A percentile compares a stretch with the other conserved stretches of the same genome.
phyloP scores from a whole-genome alignment of 1,140 invertebrate genomes.

The Drosophila tropicalis region DNA sequence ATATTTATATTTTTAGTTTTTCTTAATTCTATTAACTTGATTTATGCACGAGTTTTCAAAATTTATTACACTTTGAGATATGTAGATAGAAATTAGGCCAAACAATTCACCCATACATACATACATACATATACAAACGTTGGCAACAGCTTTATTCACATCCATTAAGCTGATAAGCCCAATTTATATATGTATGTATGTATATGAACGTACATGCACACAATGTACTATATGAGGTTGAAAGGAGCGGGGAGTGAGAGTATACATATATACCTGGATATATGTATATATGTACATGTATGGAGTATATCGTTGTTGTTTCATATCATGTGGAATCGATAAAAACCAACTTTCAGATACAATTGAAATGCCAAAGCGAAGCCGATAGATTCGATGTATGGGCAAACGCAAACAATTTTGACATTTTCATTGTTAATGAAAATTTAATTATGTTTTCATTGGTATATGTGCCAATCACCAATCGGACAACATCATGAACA shows the following conservation, averaged over 20 bases:
- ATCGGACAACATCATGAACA: too few species aligned
- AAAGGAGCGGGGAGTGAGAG: too few species aligned
- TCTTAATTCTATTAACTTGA: constrained; percentile 11
- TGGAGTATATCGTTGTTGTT: neutral
- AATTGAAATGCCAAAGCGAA: constrained; percentile 49
- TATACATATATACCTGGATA: constrained; percentile 1
- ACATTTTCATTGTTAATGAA: constrained; percentile 80
- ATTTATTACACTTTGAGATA: constrained; percentile 43
- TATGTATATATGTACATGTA: too few species aligned
- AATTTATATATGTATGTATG: constrained; percentile 35
- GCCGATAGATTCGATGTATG: constrained; percentile 7
- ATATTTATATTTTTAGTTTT: constrained; percentile 48
- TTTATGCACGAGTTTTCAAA: constrained; percentile 28
- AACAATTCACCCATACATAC: constrained; percentile 34
- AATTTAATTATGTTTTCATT: constrained; percentile 75
- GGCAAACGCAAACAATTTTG: constrained; percentile 56
- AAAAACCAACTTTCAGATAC: constrained; percentile 26
- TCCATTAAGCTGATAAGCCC: constrained; percentile 44
- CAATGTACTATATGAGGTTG: neutral
- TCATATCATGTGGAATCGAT: constrained; percentile 49
- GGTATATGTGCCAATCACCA: constrained; percentile 31
- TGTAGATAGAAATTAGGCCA: constrained; percentile 28
- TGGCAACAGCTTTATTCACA: constrained; percentile 39
- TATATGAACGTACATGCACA: constrained; percentile 4
- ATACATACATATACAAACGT: constrained; percentile 26